Evolutionary conservation across 2,888 invertebrate species (phyloP).

Genomic region (Phyllotreta cruciferae): DNA sequence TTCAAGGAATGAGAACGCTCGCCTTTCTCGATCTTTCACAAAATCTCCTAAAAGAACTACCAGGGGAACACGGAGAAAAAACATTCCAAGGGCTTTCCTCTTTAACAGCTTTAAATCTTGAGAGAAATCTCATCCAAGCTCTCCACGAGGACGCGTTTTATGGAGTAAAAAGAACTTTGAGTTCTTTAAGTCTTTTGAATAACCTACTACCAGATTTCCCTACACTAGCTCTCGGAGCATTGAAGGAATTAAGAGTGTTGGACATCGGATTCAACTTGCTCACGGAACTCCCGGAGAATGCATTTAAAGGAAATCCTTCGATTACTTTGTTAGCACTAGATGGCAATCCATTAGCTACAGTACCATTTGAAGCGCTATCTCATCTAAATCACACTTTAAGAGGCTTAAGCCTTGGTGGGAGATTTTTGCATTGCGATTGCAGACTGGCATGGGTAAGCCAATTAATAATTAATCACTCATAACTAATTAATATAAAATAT

Average conservation of each 20-base stretch:
- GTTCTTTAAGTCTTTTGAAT: constrained; percentile 87
- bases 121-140: constrained; percentile 83
- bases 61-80: constrained; percentile 68
- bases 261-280: constrained; percentile 93
- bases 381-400: constrained; percentile 83
- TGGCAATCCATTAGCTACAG: constrained; percentile 86
- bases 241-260: constrained; percentile 83
- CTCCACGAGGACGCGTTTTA: constrained; percentile 79
- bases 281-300: constrained; percentile 79
- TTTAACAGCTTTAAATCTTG: constrained; percentile 85
- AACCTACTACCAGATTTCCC: constrained; percentile 90
- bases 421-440: constrained; percentile 89
- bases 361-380: constrained; percentile 78
- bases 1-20: constrained; percentile 77
- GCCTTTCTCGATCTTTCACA: constrained; percentile 91
- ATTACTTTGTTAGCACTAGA: constrained; percentile 88
- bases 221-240: constrained; percentile 75
- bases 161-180: constrained; percentile 81
- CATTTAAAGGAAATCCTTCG: constrained; percentile 82
- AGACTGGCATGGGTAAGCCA: constrained; percentile 78
- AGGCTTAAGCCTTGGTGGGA: constrained; percentile 86
- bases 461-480: neutral
- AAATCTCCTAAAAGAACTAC: constrained; percentile 83
- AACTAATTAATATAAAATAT: constrained; percentile 1
- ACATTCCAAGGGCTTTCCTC: constrained; percentile 82